A percentile compares a stretch with the other conserved stretches of the same genome.
Evolutionary conservation across 2,113 vertebrate genomes (phyloP).

Genomic region (Noturus placidus): DNA sequence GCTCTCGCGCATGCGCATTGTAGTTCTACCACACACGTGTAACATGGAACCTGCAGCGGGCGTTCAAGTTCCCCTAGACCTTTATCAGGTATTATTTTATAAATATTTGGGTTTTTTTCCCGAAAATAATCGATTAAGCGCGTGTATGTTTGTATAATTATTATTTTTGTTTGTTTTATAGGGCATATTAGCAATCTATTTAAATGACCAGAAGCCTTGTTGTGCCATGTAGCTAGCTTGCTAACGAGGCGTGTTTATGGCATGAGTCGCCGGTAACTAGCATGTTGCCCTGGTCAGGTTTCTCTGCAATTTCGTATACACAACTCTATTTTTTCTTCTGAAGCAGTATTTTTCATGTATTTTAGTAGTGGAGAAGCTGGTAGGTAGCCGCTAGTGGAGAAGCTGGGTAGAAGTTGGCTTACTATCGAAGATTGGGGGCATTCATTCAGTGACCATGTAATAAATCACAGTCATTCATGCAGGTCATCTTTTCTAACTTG

Average conservation of each 20-base stretch:
- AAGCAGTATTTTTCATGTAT: too few species aligned
- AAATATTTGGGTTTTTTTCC: background rate
- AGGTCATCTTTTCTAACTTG: background rate
- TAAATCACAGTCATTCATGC: background rate
- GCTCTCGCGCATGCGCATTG: constrained; percentile 15
- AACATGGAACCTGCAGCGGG: constrained; percentile 32
- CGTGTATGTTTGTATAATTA: background rate
- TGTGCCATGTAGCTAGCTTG: background rate
- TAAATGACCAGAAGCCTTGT: background rate
- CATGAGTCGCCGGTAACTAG: background rate
- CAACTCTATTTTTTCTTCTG: background rate
- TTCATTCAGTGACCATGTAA: background rate
- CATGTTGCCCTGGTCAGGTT: background rate
- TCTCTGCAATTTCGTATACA: background rate
- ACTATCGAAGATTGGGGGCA: background rate
- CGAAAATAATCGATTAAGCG: background rate
- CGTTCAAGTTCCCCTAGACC: background rate
- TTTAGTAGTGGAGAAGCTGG: background rate
- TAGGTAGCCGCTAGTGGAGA: background rate
- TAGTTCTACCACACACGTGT: constrained; percentile 23
- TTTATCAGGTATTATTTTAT: constrained; percentile 17
- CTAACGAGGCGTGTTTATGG: background rate
- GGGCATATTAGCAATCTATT: background rate
- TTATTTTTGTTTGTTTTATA: background rate
- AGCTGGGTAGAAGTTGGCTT: background rate